Evolutionary conservation across 1,140 invertebrate species (phyloP).

Genomic region (Oscheius sp.): DNA sequence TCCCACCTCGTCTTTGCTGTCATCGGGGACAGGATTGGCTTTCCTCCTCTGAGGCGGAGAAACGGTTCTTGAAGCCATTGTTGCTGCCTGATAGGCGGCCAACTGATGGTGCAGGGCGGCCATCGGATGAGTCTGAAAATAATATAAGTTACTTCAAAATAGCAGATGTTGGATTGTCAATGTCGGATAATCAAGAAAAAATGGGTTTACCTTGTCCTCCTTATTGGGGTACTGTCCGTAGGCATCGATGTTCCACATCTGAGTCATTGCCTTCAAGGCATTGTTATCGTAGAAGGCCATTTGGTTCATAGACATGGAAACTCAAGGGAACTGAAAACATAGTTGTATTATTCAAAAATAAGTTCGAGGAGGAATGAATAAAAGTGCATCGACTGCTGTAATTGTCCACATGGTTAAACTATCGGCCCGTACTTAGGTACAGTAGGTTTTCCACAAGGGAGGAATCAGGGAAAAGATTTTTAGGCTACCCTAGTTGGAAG

Average conservation of each 20-base stretch:
- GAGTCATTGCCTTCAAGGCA: background rate
- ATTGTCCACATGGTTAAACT: too few species aligned
- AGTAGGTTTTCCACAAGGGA: too few species aligned
- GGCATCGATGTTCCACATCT: background rate
- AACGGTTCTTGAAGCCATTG: background rate
- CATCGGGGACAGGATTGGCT: background rate
- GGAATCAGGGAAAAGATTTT: too few species aligned
- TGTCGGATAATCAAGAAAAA: background rate
- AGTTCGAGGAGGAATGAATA: too few species aligned
- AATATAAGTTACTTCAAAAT: background rate
- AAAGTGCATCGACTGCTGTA: too few species aligned
- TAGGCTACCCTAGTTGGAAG: too few species aligned
- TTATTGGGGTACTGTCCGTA: background rate
- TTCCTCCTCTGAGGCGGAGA: background rate
- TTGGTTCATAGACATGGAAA: background rate
- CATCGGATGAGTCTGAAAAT: too few species aligned
- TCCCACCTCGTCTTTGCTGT: background rate
- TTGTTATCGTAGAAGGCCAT: background rate
- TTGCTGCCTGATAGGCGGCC: background rate
- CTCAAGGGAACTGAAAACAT: too few species aligned
- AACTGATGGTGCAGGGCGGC: background rate
- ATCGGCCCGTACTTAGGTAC: too few species aligned
- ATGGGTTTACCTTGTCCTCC: background rate
- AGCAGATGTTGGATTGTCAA: background rate
- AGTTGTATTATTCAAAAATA: too few species aligned